Base-by-base conservation (phyloP, 2,113 vertebrate genomes). In the Melanerpes formicivorus region DNA sequence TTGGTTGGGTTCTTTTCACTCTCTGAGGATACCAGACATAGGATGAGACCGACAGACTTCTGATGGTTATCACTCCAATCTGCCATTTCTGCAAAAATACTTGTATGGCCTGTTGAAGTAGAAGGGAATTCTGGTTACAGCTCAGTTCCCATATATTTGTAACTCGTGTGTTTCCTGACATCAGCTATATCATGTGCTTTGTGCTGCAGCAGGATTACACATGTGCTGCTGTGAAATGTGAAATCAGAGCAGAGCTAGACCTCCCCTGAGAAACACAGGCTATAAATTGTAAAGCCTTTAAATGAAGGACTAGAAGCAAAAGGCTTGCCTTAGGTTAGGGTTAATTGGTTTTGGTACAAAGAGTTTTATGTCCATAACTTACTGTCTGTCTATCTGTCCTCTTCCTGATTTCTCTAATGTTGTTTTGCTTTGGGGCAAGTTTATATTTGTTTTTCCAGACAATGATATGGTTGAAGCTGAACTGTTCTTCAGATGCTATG, bases 281-380 rank as follows among this genome's bases (percentile, higher is more conserved):
- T 96, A 93, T 97, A 96, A 97, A 97, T 97, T 92, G 78, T 97
- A 88, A 97, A 97, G 97, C 89, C 86, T 96, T 97, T 96, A 97
- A 97, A 97, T 95, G 96, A 97, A 96, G 82, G 87, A 86, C 96
- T 95, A 52, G 85, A 83, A 96, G 95, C 78, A 96, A 92, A 94
- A 86, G 76, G 85, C 67, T 90, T 95, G 96, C 96, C 95, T 95
- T 95, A 96, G 96, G 95, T 97, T 94, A 96, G 94, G 96, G 94
- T 97, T 98, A 97, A 96, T 97, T 97, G 93, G 96, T 95, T 96
- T 95, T 84, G 93, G 94, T 96, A 97, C 97, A 98, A 96, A 97
- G 97, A 97, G 96, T 97, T 97, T 97, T 96, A 97, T 96, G 95
- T 97, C 96, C 96, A 93, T 97, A 97, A 97, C 97, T 97, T 97